phyloP scores from a whole-genome alignment of 1,140 invertebrate species.

The Aphidius ervi region DNA sequence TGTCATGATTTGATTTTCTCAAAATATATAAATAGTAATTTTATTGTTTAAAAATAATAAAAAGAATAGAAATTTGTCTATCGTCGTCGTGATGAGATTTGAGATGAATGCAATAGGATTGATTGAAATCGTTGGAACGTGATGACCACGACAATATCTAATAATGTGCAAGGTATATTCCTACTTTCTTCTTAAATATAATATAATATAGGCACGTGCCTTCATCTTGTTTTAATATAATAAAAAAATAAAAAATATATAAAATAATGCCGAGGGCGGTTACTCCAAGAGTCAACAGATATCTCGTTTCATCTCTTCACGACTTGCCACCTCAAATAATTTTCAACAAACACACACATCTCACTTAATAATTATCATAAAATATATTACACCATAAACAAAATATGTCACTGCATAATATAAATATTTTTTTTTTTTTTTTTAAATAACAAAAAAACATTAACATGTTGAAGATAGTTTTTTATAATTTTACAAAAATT shows the following conservation, averaged over 20 bases:
- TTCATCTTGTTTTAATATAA: constrained; percentile 1
- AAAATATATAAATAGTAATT: too few relatives aligned
- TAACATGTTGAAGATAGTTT: background rate
- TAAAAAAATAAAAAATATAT: background rate
- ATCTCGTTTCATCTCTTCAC: constrained; percentile 22
- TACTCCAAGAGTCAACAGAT: background rate
- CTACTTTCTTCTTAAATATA: too few relatives aligned
- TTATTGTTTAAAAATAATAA: too few relatives aligned
- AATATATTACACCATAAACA: constrained; percentile 1
- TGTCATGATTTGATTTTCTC: too few relatives aligned
- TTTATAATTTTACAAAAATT: too few relatives aligned
- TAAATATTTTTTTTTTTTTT: too few relatives aligned
- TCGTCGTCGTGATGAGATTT: too few relatives aligned
- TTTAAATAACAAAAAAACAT: background rate
- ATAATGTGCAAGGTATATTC: constrained; percentile 2
- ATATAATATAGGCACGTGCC: constrained; percentile 15
- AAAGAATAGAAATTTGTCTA: too few relatives aligned
- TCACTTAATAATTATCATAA: constrained; percentile 4
- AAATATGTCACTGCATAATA: background rate
- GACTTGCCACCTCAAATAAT: constrained; percentile 17
- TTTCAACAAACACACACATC: background rate
- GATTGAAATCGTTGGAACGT: background rate
- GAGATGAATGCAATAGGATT: too few relatives aligned
- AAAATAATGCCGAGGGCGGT: background rate
- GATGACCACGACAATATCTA: constrained; percentile 11